phyloP scores from a whole-genome alignment of 2,888 invertebrate genomes.

The Falcaria lacertinaria region DNA sequence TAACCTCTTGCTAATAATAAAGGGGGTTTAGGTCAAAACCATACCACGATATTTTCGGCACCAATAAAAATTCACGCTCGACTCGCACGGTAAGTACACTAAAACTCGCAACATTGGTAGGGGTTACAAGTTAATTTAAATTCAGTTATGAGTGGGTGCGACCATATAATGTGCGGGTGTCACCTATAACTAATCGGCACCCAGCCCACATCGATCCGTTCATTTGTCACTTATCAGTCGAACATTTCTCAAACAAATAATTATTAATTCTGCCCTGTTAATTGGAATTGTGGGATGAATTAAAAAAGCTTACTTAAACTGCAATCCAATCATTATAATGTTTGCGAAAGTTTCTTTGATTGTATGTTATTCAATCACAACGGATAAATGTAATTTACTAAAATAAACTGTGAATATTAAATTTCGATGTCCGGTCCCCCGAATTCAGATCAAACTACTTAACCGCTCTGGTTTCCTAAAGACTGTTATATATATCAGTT shows the following conservation, averaged over 20 bases:
- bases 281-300: not conserved
- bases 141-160: conserved; percentile 58
- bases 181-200: conserved; percentile 63
- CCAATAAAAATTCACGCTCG: not conserved
- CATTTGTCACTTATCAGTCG: conserved; percentile 48
- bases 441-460: too few species aligned
- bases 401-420: too few species aligned
- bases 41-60: not conserved
- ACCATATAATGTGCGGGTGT: conserved; percentile 52
- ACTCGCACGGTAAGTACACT: not conserved
- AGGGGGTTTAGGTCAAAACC: not conserved
- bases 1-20: not conserved
- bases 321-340: too few species aligned
- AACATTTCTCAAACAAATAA: not conserved
- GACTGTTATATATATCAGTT: too few species aligned
- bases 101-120: conserved; percentile 22
- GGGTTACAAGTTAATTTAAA: conserved; percentile 43
- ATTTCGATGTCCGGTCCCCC: too few species aligned
- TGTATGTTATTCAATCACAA: too few species aligned
- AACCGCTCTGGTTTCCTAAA: too few species aligned
- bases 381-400: too few species aligned
- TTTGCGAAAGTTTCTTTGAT: too few species aligned
- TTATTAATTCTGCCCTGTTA: not conserved
- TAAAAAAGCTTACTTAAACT: too few species aligned
- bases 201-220: conserved; percentile 32